Evolutionary conservation across 2,113 vertebrate genomes (phyloP).

Genomic region (Hystrix cristata): DNA sequence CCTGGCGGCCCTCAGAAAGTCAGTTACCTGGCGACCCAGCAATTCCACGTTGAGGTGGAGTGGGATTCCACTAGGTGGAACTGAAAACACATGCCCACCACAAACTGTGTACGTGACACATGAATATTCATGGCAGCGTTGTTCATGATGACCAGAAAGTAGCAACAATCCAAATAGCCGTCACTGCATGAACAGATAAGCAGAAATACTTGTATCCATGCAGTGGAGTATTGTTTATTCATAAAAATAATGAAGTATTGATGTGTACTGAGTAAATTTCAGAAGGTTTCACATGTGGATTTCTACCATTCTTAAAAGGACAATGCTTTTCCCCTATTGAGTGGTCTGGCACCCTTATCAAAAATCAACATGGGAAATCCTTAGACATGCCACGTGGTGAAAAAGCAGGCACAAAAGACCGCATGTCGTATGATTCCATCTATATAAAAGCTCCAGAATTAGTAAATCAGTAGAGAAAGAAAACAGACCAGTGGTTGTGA

Average conservation of each 20-base stretch:
- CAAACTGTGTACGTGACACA: neutral
- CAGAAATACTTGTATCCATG: neutral
- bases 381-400: neutral
- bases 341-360: too few species aligned
- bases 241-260: neutral
- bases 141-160: neutral
- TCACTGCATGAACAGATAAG: neutral
- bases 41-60: neutral
- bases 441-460: neutral
- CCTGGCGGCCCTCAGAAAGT: neutral
- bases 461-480: neutral
- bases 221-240: neutral
- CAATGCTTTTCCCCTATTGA: too few species aligned
- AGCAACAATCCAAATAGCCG: neutral
- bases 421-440: neutral
- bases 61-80: neutral
- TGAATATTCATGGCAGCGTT: neutral
- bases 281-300: too few species aligned
- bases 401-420: neutral
- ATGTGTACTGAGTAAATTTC: neutral
- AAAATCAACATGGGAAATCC: neutral
- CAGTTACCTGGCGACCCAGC: neutral
- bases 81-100: neutral
- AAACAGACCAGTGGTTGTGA: neutral
- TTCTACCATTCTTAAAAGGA: too few species aligned